Evolutionary conservation across 2,888 invertebrate species (phyloP), one percentile per base, ranked within the genome.

Genomic region (Lepetodrilus schrolli): DNA sequence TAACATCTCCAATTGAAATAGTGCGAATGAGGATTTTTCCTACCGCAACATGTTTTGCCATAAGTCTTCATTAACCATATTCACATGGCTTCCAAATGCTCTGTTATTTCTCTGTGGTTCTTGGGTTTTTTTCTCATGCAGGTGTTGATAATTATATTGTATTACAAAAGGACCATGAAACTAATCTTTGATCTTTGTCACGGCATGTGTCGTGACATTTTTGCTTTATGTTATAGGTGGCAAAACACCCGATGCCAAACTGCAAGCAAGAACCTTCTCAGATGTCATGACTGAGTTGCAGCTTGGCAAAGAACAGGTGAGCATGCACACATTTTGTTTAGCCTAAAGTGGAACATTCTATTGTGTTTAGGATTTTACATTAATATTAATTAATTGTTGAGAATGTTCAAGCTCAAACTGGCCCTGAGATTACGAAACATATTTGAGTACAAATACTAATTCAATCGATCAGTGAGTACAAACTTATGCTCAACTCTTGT

Each of bases 211-310:
- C 88, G 88, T 88, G 88, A 88, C 88, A 70, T 82, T 74, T 86
- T 79, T 82, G 79, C 78, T 85, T 83, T 81, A 80, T 82, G 88
- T 94, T 95, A 81, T 93, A 97, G 97, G 98, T 92, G 98, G 98
- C 23, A 98, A 98, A 92, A 99, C 99, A 51, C 99, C 99, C 43
- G 98, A 99, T 93, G 93, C 96, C 0, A 78, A 82, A 30, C 77
- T 81, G 83, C 95, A 96, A 74, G 96, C 96, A 3, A 93, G 99
- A 88, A 97, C 97, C 13, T 99, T 96, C 90, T 95, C 96, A 50
- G 96, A 97, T 91, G 97, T 99, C 92, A 98, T 99, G 97, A 95
- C 95, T 89, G 99, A 99, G 90, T 96, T 97, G 90, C 93, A 95
- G 90, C 93, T 98, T 13, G 96, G 96, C 92, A 96, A 97, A 92